Evolutionary conservation across 2,888 invertebrate genomes (phyloP), one percentile per base, ranked within the genome.

Genomic region (Barypeithes pellucidus): DNA sequence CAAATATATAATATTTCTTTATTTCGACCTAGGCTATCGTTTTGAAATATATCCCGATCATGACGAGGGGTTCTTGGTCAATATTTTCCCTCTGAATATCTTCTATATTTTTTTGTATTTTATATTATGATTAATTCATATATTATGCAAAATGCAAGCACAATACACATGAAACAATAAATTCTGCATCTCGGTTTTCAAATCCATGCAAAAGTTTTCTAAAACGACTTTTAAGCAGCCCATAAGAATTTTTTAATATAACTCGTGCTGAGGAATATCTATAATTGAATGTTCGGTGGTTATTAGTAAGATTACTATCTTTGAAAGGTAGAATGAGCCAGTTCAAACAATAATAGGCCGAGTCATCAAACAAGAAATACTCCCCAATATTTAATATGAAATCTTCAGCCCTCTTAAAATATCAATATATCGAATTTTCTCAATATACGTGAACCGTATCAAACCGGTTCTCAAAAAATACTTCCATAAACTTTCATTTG

Each of bases 371-470:
- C 41, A 77, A 39, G 59, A 70, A 73, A 43, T 41, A 62, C 7
- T 69, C 14, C 41, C 65, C 50, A 16, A 62, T 39, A 14, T 62
- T 33, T 14, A 70, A 50, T n/a, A 18, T n/a, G 39, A 39, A 62
- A 45, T 68, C 24, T 29, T 52, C 47, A 5, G 50, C 61, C 36
- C 60, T 39, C 24, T 57, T 39, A 54, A 69, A 72, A 16, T n/a
- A n/a, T n/a, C n/a, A n/a, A n/a, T n/a, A 78, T 57, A 45, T 72
- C 47, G n/a, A 77, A 79, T 60, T 77, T 75, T 72, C 69, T 69
- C 59, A 80, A 76, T 47, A 80, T 74, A 57, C 77, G 74, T 14
- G 76, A 77, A 76, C 78, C 77, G 36, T 77, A 75, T 36, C 76
- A 33, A 2, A 75, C 18, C 72, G 73, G 67, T 77, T 74, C n/a